phyloP scores from a whole-genome alignment of 2,113 vertebrate genomes.

The Gymnorhina tibicen region DNA sequence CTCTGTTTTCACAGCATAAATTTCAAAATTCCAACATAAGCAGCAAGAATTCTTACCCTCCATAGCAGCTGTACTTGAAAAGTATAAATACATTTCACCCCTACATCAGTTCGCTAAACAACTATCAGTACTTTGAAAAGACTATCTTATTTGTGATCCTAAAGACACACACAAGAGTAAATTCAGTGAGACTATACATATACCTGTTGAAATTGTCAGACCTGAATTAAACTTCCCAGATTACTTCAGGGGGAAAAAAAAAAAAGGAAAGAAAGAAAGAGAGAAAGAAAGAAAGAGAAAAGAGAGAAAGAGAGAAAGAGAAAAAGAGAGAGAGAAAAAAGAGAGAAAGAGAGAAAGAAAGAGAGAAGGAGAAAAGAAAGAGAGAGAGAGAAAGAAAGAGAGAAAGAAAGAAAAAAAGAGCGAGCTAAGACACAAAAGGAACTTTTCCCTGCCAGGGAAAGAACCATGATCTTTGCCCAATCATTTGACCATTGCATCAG shows the following conservation, averaged over 20 bases:
- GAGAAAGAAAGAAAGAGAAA: too few relatives aligned
- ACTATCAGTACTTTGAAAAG: neutral
- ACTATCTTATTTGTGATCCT: neutral
- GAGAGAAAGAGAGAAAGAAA: too few relatives aligned
- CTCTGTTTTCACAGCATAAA: neutral
- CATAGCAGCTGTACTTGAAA: neutral
- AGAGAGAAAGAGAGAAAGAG: neutral
- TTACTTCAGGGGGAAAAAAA: neutral
- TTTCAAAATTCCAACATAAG: neutral
- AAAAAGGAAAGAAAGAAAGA: neutral
- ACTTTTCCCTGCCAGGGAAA: neutral
- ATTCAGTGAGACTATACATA: neutral
- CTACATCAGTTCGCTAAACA: neutral
- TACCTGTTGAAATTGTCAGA: neutral
- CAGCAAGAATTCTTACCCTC: neutral
- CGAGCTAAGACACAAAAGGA: neutral
- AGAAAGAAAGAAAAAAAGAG: neutral
- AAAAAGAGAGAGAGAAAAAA: too few relatives aligned
- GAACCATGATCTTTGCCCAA: neutral
- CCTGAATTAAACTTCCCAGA: neutral
- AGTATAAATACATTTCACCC: neutral
- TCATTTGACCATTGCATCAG: neutral
- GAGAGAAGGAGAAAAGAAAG: too few relatives aligned
- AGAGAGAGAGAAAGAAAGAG: too few relatives aligned
- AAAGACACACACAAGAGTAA: neutral